Evolutionary conservation across 2,888 invertebrate species (phyloP), one percentile per base, ranked within the genome.

Genomic region (Ypsolopha sequella): DNA sequence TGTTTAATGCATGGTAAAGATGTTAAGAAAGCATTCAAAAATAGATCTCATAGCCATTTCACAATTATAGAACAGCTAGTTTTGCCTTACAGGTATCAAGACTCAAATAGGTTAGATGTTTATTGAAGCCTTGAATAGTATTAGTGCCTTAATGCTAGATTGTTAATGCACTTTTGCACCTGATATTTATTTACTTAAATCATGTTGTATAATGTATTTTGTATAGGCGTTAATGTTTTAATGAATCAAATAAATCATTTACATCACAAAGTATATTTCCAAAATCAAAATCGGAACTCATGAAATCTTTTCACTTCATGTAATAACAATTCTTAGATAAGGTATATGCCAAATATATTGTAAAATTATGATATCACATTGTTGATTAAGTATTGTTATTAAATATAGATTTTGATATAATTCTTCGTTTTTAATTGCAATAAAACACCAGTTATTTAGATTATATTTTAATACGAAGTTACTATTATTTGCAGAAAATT

Each of bases 261-360:
- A 61, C 78, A 77, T 78, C 78, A 79, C 78, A 79, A 24, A 24
- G 24, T 24, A 24, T 13, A 36, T 36, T 36, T 36, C 3, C 6
- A 8, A 43, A 43, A 47, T 36, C 13, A 36, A 38, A 14, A 14
- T 36, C 13, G 36, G n/a, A 10, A 36, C 10, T 47, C 36, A 36
- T 33, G 47, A 36, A 14, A 47, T 36, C 14, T n/a, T 46, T 34
- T 24, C 24, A 24, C 46, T 33, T 46, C 35, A 35, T 35, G 46
- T 9, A 46, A 34, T 35, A 46, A 11, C 8, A n/a, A 35, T 36
- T 34, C 13, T 50, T 52, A 50, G 72, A 68, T 80, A 77, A 82
- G 72, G 76, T 77, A 70, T 78, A 85, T 81, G 80, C 86, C 86
- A 86, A 86, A 86, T 86, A 86, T 84, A 81, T 85, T 79, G 76